A percentile compares a stretch with the other conserved stretches of the same genome.
Conservation (phyloP, 2,888 invertebrate species). For the Lasioglossum pauxillum region DNA sequence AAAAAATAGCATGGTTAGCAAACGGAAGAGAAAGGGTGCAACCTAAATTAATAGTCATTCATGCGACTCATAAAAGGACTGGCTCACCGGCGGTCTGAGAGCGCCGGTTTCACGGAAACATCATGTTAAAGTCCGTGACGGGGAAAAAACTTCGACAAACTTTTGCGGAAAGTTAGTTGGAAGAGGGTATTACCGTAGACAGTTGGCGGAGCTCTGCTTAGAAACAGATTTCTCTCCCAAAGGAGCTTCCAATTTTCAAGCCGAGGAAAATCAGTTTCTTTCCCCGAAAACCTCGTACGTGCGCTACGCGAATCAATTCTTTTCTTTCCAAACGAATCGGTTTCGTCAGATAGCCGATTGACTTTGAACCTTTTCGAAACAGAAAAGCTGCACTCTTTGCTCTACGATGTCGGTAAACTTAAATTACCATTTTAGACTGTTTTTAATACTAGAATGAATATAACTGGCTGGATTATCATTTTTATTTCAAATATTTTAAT, state of each 20-base stretch:
- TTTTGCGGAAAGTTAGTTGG: constrained; percentile 57
- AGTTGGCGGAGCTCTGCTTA: constrained; percentile 47
- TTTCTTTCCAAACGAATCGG: not conserved
- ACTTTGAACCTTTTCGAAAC: not conserved
- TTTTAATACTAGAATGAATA: not conserved
- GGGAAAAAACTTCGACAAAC: constrained; percentile 48
- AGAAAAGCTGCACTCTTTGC: not conserved
- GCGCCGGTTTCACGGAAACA: not conserved
- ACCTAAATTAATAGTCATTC: constrained; percentile 58
- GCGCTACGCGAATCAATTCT: constrained; percentile 6
- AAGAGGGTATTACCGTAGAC: constrained; percentile 55
- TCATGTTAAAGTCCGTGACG: constrained; percentile 35
- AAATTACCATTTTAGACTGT: not conserved
- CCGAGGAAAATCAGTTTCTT: constrained; percentile 53
- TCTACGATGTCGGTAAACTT: not conserved
- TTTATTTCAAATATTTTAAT: not conserved
- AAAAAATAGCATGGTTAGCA: constrained; percentile 6
- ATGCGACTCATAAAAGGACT: constrained; percentile 18
- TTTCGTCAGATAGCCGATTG: not conserved
- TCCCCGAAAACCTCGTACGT: not conserved
- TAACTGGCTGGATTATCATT: not conserved
- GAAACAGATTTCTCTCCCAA: constrained; percentile 44
- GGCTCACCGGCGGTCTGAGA: not conserved
- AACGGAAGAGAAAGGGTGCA: constrained; percentile 25
- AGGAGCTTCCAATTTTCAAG: constrained; percentile 57